A percentile compares a stretch with the other conserved stretches of the same genome.
These are phyloP conservation scores for Lycaena phlaeas DNA, from an alignment of 2,888 invertebrate species.

Conservation along the genomic window DNA sequence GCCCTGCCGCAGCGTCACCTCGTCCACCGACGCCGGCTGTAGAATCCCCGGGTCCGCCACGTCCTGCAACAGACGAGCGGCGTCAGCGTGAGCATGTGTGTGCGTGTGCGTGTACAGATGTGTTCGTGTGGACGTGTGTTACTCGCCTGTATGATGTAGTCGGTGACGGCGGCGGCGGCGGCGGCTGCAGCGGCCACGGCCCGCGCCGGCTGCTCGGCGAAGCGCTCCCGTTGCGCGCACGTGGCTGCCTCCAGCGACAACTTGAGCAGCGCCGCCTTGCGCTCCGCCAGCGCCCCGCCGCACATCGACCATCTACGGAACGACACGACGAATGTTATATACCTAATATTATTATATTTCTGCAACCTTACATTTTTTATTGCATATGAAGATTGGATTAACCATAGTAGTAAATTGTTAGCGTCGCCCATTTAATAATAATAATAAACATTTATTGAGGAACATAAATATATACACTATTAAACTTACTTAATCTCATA, in stretches of 20 bases:
- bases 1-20: conserved; percentile 88
- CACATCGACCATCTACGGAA: conserved; percentile 28
- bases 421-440: no score
- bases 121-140: not conserved
- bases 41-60: conserved; percentile 91
- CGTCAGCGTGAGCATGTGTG: not conserved
- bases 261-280: conserved; percentile 78
- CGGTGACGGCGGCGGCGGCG: conserved; percentile 83
- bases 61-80: no score
- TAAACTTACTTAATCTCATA: no score
- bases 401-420: no score
- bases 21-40: conserved; percentile 91
- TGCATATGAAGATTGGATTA: no score
- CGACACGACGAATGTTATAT: no score
- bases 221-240: conserved; percentile 91
- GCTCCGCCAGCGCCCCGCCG: conserved; percentile 33
- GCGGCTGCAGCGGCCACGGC: conserved; percentile 82
- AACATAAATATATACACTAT: no score
- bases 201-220: conserved; percentile 88
- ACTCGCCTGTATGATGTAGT: conserved; percentile 85
- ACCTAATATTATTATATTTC: no score
- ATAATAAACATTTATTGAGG: no score
- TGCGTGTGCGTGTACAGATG: not conserved
- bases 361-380: no score
- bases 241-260: conserved; percentile 90